Conservation (phyloP, 2,797 vertebrate species). For the Heterohyrax brucei region DNA sequence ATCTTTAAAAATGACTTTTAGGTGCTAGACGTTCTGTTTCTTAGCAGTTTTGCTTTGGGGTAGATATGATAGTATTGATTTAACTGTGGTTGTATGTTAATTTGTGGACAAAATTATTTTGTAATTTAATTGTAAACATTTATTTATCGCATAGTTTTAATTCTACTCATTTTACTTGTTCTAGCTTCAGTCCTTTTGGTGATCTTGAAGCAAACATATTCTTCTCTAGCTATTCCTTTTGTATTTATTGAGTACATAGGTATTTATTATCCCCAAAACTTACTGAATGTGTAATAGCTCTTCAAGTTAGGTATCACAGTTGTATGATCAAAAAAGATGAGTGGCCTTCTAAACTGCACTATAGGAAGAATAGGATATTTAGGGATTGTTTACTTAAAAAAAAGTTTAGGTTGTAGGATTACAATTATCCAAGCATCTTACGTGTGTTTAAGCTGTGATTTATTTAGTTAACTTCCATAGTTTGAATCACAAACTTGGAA, state of each 20-base stretch:
- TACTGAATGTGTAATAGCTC: slow-evolving; percentile 64
- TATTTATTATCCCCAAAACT: slow-evolving; percentile 64
- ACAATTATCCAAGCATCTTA: slow-evolving; percentile 64
- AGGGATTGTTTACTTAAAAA: slow-evolving; percentile 59
- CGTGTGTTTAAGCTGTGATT: slow-evolving; percentile 36
- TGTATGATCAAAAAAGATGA: slow-evolving; percentile 62
- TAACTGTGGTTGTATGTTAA: slow-evolving; percentile 49
- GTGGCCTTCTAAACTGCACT: slow-evolving; percentile 52
- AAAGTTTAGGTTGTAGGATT: slow-evolving; percentile 60
- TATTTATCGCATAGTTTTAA: slow-evolving; percentile 69
- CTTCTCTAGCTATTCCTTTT: slow-evolving; percentile 31
- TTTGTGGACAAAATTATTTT: slow-evolving; percentile 71
- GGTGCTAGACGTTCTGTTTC: slow-evolving; percentile 23
- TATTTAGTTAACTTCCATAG: slow-evolving; percentile 51
- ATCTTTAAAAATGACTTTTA: slow-evolving; percentile 34
- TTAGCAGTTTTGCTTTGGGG: slow-evolving; percentile 55
- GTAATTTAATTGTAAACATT: slow-evolving; percentile 68
- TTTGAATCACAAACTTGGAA: slow-evolving; percentile 55
- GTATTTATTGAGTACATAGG: slow-evolving; percentile 62
- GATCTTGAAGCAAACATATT: slow-evolving; percentile 63
- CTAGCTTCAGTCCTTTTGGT: slow-evolving; percentile 49
- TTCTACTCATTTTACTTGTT: slow-evolving; percentile 44
- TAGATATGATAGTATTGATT: slow-evolving; percentile 65
- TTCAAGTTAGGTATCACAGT: slow-evolving; percentile 59
- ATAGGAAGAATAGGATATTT: slow-evolving; percentile 31